phyloP scores from a whole-genome alignment of 2,113 vertebrate species.

The Eublepharis macularius region DNA sequence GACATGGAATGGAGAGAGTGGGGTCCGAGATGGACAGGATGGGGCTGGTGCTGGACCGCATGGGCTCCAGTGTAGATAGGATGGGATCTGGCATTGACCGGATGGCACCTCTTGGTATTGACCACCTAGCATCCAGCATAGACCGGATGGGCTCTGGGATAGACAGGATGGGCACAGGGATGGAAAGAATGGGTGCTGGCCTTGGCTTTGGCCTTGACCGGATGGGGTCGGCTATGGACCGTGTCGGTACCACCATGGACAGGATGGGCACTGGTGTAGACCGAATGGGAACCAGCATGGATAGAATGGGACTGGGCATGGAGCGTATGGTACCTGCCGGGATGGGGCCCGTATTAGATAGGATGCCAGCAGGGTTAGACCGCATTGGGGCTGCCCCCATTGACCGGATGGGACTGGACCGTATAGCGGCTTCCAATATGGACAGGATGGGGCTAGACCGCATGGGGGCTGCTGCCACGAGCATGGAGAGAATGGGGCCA shows the following conservation, averaged over 20 bases:
- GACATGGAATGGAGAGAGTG: conserved; percentile 87
- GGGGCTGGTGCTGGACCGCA: conserved; percentile 92
- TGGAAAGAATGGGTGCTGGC: conserved; percentile 88
- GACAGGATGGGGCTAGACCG: conserved; percentile 90
- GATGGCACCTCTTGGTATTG: conserved; percentile 86
- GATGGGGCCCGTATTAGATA: conserved; percentile 89
- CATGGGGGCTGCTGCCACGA: conserved; percentile 77
- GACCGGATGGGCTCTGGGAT: conserved; percentile 88
- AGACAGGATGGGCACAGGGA: conserved; percentile 85
- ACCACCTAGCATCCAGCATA: conserved; percentile 85
- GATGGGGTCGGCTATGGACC: conserved; percentile 87
- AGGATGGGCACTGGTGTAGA: conserved; percentile 84
- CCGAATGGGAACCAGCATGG: conserved; percentile 84
- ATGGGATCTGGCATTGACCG: conserved; percentile 86
- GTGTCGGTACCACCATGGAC: conserved; percentile 82
- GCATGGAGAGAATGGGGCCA: conserved; percentile 88
- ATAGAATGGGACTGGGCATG: conserved; percentile 85
- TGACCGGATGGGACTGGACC: conserved; percentile 90
- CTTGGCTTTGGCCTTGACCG: conserved; percentile 90
- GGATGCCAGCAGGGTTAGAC: conserved; percentile 87
- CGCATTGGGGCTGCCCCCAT: conserved; percentile 87
- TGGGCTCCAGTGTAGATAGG: conserved; percentile 81
- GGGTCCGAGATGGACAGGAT: conserved; percentile 89
- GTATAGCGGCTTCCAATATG: conserved; percentile 85
- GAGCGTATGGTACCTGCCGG: conserved; percentile 88